Percentiles rank a stretch among this genome's conserved stretches.
phyloP scores from a whole-genome alignment of 2,888 invertebrate genomes.

The Bruchidius siliquastri region DNA sequence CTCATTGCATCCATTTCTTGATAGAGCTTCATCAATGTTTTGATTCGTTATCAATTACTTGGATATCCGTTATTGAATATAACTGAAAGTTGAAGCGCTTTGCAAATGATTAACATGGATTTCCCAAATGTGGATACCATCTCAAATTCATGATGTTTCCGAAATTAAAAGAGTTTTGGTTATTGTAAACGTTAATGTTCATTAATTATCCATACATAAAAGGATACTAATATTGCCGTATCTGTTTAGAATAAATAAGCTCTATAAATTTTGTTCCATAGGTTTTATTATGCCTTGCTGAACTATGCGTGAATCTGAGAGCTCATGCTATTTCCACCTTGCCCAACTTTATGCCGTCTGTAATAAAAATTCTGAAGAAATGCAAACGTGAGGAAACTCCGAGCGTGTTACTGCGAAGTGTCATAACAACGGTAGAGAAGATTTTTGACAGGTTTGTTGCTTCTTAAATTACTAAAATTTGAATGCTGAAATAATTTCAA shows the following conservation, averaged over 20 bases:
- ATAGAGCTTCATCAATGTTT: too few species aligned
- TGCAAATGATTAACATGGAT: too few species aligned
- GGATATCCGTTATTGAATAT: too few species aligned
- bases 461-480: neutral
- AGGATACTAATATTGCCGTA: neutral
- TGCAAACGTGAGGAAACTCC: slow-evolving; percentile 57
- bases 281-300: slow-evolving; percentile 67
- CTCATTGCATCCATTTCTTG: too few species aligned
- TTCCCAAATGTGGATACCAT: too few species aligned
- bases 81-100: too few species aligned
- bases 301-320: slow-evolving; percentile 70
- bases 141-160: too few species aligned
- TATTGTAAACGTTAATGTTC: too few species aligned
- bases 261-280: neutral
- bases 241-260: neutral
- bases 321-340: slow-evolving; percentile 70
- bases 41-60: too few species aligned
- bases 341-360: slow-evolving; percentile 73
- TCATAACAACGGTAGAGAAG: slow-evolving; percentile 74
- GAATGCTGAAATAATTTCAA: too few species aligned
- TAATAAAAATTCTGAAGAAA: slow-evolving; percentile 60
- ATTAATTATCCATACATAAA: too few species aligned
- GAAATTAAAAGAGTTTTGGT: too few species aligned
- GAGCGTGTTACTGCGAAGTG: slow-evolving; percentile 64
- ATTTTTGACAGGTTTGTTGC: slow-evolving; percentile 61